Evolutionary conservation across 2,113 vertebrate genomes (phyloP).

Genomic region (Rhizomys pruinosus): DNA sequence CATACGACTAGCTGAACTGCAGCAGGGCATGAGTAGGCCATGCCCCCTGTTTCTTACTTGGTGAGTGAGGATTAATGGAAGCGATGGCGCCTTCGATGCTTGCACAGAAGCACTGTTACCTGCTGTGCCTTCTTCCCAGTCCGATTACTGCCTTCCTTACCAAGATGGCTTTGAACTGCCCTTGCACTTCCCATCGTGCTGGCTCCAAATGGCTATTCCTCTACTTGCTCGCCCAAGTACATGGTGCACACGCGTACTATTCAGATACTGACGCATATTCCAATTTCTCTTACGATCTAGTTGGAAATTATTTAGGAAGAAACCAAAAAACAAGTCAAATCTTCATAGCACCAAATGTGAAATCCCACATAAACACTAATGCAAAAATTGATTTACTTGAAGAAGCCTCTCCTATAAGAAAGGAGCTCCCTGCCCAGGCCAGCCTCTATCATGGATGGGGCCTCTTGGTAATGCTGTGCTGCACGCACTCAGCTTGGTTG

Average conservation of each 20-base stretch:
- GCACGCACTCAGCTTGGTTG: too few relatives aligned
- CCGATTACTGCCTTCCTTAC: not conserved
- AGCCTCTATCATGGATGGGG: too few relatives aligned
- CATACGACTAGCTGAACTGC: too few relatives aligned
- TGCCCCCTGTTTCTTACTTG: too few relatives aligned
- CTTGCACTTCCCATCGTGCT: not conserved
- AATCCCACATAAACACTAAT: too few relatives aligned
- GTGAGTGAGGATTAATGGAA: too few relatives aligned
- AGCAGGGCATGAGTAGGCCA: too few relatives aligned
- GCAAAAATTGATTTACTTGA: too few relatives aligned
- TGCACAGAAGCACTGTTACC: not conserved
- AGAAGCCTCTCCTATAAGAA: not conserved
- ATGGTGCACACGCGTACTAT: not conserved
- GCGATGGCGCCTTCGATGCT: too few relatives aligned
- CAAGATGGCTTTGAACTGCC: not conserved
- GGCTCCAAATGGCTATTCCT: not conserved
- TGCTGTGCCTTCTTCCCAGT: not conserved
- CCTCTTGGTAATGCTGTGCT: too few relatives aligned
- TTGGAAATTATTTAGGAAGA: not conserved
- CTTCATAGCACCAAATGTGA: not conserved
- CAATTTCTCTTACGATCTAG: not conserved
- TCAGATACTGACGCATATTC: not conserved
- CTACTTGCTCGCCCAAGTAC: not conserved
- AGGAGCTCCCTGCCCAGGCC: too few relatives aligned
- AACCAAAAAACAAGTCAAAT: too few relatives aligned